Conservation (phyloP, 2,888 invertebrate species). For the Seira ritae region DNA sequence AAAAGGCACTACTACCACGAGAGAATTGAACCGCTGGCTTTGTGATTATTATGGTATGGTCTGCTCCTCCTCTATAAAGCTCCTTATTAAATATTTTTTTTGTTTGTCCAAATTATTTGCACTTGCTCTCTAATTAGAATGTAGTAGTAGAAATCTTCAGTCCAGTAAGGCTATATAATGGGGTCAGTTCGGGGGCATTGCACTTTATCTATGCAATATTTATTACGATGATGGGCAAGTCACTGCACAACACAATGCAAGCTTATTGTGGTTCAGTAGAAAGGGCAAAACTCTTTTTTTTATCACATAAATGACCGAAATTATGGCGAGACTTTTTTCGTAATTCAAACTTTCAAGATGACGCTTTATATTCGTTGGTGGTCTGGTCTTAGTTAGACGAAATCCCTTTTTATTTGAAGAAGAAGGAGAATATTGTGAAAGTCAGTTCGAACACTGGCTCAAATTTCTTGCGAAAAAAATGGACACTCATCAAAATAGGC, state of each 20-base stretch:
- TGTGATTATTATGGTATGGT: too few relatives aligned
- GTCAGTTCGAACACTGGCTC: neutral
- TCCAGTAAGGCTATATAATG: constrained; percentile 6
- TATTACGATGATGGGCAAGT: neutral
- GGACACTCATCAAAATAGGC: too few relatives aligned
- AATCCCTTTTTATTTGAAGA: constrained; percentile 7
- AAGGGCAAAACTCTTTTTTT: neutral
- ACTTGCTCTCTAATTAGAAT: constrained; percentile 3
- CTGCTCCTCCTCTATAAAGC: constrained; percentile 3
- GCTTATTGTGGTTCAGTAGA: neutral
- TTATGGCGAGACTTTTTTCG: neutral
- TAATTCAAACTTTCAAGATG: neutral
- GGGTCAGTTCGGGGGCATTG: neutral
- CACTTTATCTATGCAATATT: neutral
- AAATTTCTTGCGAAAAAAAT: too few relatives aligned
- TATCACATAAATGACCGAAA: constrained; percentile 2
- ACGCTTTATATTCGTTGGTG: neutral
- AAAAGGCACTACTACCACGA: too few relatives aligned
- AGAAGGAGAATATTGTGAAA: constrained; percentile 14
- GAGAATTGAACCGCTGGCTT: too few relatives aligned
- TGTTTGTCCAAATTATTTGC: constrained; percentile 13
- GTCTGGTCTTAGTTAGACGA: neutral
- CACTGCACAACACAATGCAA: neutral
- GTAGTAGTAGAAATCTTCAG: constrained; percentile 3
- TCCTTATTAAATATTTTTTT: neutral